A percentile compares a stretch with the other conserved stretches of the same genome.
Evolutionary conservation across 2,797 vertebrate species (phyloP).

Genomic region (Cyprinella venusta): DNA sequence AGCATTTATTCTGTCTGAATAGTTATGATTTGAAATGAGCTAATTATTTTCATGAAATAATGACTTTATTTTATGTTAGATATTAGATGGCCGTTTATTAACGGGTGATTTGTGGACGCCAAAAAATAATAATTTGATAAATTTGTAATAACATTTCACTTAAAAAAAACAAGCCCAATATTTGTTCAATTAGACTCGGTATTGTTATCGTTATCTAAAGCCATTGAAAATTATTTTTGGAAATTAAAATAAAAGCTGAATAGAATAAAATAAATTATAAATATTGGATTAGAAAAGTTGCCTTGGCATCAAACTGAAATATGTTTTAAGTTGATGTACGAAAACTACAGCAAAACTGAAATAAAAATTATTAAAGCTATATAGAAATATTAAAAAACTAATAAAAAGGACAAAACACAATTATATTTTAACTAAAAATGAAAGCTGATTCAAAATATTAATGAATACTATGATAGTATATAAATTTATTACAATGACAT

Average conservation of each 20-base stretch:
- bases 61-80: background rate
- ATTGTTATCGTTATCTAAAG: background rate
- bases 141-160: background rate
- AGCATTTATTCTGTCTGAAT: background rate
- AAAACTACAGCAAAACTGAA: background rate
- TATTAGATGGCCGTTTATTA: background rate
- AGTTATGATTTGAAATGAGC: background rate
- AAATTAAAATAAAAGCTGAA: background rate
- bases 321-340: background rate
- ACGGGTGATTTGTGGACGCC: background rate
- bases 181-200: too few species aligned
- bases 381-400: background rate
- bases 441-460: background rate
- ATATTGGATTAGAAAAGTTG: background rate
- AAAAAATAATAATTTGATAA: background rate
- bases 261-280: background rate
- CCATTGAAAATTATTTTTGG: background rate
- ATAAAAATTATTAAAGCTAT: background rate
- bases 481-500: background rate
- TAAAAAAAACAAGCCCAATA: background rate
- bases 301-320: background rate
- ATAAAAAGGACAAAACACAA: background rate
- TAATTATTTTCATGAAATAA: background rate
- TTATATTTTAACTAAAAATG: background rate
- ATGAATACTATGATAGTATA: background rate